phyloP scores from a whole-genome alignment of 2,797 vertebrate genomes.

The Spea hammondii region DNA sequence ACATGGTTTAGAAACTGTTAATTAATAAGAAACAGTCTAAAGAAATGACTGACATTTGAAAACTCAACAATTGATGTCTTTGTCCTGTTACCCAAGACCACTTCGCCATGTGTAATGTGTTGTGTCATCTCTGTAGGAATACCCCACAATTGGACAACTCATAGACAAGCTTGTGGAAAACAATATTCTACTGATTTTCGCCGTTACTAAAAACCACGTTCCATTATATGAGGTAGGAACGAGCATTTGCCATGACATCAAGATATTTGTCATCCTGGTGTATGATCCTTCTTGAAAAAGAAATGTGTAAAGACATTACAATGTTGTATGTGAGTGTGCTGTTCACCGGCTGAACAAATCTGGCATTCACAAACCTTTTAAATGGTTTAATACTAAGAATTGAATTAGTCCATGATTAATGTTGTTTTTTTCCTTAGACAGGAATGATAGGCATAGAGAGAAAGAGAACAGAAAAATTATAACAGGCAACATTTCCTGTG shows the following conservation, averaged over 20 bases:
- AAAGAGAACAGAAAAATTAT: constrained; percentile 16
- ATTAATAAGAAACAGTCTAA: too few relatives aligned
- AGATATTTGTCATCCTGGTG: constrained; percentile 1
- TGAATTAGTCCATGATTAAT: constrained; percentile 28
- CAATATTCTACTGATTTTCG: constrained; percentile 94
- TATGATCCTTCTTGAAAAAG: not conserved
- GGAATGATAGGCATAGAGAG: not conserved
- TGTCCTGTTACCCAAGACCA: not conserved
- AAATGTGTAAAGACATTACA: not conserved
- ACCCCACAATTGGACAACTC: constrained; percentile 92
- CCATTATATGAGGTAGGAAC: constrained; percentile 83
- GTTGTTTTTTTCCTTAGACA: constrained; percentile 23
- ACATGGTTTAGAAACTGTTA: too few relatives aligned
- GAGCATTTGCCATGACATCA: not conserved
- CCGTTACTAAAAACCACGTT: constrained; percentile 82
- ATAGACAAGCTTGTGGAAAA: constrained; percentile 95
- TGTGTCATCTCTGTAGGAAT: constrained; percentile 77
- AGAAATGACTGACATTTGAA: too few relatives aligned
- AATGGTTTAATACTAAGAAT: constrained; percentile 27
- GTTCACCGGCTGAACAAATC: constrained; percentile 12
- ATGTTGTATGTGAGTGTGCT: not conserved
- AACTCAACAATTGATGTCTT: too few relatives aligned
- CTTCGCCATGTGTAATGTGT: not conserved
- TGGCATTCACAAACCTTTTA: constrained; percentile 6
- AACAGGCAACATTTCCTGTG: constrained; percentile 31